Conservation (phyloP, 2,888 invertebrate genomes). For the Trileptium ribeirensis region DNA sequence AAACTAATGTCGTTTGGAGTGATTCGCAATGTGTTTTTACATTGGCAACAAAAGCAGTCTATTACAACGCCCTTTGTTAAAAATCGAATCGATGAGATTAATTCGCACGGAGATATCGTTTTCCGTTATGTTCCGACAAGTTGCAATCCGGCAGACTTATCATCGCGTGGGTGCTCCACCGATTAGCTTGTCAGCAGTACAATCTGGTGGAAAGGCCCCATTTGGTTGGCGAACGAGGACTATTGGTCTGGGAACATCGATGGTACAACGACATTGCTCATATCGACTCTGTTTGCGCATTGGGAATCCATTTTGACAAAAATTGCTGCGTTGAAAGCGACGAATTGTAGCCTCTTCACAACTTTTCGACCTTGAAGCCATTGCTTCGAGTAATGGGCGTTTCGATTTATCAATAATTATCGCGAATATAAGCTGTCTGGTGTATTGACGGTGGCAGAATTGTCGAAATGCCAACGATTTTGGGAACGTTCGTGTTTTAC, state of each 20-base stretch:
- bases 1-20: constrained; percentile 27
- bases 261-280: neutral
- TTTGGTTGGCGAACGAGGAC: neutral
- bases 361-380: neutral
- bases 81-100: constrained; percentile 40
- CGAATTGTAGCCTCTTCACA: too few relatives aligned
- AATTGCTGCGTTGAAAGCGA: too few relatives aligned
- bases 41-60: constrained; percentile 33
- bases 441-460: neutral
- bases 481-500: neutral
- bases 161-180: constrained; percentile 34
- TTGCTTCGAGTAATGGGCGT: neutral
- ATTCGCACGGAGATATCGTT: constrained; percentile 18
- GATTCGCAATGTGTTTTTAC: constrained; percentile 35
- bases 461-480: neutral
- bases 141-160: constrained; percentile 44
- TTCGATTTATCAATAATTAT: neutral
- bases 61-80: constrained; percentile 32
- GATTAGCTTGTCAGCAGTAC: neutral
- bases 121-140: constrained; percentile 39
- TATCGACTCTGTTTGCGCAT: too few relatives aligned
- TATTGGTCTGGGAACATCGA: neutral
- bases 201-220: neutral
- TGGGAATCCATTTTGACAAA: too few relatives aligned
- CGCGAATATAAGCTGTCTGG: neutral